Evolutionary conservation across 2,113 vertebrate species (phyloP).

Genomic region (Brachypteracias leptosomus): DNA sequence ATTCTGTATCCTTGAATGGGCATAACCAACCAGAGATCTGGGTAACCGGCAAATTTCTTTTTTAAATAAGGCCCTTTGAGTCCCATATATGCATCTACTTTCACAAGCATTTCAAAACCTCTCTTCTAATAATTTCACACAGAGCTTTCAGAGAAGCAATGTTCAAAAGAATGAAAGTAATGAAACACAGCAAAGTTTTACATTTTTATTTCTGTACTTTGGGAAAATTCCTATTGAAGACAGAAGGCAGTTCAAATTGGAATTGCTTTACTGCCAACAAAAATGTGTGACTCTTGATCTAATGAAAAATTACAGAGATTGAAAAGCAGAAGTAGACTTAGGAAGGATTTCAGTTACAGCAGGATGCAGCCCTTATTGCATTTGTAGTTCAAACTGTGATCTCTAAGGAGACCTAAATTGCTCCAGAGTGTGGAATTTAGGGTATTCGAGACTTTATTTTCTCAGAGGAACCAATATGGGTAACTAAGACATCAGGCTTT

Average conservation of each 20-base stretch:
- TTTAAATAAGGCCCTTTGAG: constrained; percentile 81
- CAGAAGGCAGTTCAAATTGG: constrained; percentile 69
- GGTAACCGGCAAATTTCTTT: constrained; percentile 77
- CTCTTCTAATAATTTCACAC: constrained; percentile 83
- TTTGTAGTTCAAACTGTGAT: constrained; percentile 67
- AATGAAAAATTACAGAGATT: constrained; percentile 72
- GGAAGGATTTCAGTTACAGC: constrained; percentile 55
- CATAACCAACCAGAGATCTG: constrained; percentile 74
- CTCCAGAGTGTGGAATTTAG: constrained; percentile 31
- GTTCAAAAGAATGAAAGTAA: constrained; percentile 80
- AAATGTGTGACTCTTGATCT: constrained; percentile 76
- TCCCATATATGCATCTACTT: constrained; percentile 79
- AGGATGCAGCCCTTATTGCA: constrained; percentile 57
- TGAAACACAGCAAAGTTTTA: constrained; percentile 78
- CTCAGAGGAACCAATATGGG: constrained; percentile 16
- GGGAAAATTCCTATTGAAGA: constrained; percentile 74
- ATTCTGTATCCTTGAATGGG: constrained; percentile 78
- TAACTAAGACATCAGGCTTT: neutral
- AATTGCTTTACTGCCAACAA: constrained; percentile 73
- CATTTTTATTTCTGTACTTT: constrained; percentile 71
- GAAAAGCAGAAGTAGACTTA: constrained; percentile 58
- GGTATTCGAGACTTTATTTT: constrained; percentile 47
- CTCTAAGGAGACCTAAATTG: constrained; percentile 62
- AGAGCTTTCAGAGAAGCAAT: constrained; percentile 74
- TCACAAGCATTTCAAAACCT: constrained; percentile 77